A percentile compares a stretch with the other conserved stretches of the same genome.
Evolutionary conservation across 1,140 invertebrate species (phyloP).

Genomic region (Orchesella cincta): DNA sequence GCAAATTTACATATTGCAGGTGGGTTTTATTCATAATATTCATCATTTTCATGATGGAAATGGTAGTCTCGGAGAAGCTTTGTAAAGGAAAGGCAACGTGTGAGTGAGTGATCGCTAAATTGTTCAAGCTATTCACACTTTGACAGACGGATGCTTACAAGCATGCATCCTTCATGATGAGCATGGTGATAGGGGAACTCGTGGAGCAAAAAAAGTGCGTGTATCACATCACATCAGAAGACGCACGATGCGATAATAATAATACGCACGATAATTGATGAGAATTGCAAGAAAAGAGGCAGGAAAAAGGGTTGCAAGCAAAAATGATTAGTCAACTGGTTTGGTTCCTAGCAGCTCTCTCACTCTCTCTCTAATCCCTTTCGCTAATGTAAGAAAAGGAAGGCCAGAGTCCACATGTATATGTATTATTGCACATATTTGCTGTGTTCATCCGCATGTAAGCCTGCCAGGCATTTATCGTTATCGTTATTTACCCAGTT

Average conservation of each 20-base stretch:
- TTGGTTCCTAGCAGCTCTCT: not conserved
- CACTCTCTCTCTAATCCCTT: not conserved
- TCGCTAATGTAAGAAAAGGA: not conserved
- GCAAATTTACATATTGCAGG: conserved; percentile 21
- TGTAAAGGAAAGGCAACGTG: conserved; percentile 15
- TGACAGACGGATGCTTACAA: conserved; percentile 23
- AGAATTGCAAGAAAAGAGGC: conserved; percentile 8
- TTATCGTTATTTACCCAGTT: not conserved
- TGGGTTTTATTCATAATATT: conserved; percentile 2
- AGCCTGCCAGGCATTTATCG: not conserved
- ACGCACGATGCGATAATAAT: not conserved
- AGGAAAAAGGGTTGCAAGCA: conserved; percentile 13
- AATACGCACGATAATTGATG: conserved; percentile 20
- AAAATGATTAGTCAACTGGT: conserved; percentile 21
- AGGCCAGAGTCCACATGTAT: too few species aligned
- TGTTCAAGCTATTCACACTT: conserved; percentile 23
- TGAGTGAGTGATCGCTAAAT: conserved; percentile 22
- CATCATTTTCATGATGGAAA: not conserved
- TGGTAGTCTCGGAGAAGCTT: not conserved
- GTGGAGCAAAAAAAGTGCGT: not conserved
- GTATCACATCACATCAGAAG: not conserved
- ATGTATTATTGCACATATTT: not conserved
- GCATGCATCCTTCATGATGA: not conserved
- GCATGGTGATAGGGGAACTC: not conserved
- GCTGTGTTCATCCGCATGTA: not conserved